Base-by-base conservation (phyloP, 2,888 invertebrate genomes). In the Allacma fusca region DNA sequence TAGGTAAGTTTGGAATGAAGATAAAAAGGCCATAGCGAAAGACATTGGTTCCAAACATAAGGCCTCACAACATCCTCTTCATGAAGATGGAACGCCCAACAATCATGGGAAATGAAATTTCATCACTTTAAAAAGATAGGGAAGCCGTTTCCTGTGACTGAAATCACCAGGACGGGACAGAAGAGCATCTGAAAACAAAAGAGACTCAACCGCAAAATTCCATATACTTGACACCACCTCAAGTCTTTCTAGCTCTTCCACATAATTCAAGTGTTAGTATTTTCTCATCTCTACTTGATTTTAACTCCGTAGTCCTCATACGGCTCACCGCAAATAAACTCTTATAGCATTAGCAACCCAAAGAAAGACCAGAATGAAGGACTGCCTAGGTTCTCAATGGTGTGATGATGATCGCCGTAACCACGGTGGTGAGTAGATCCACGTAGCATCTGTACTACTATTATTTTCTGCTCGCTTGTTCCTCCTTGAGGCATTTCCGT, bases 21-120 rank as follows among this genome's bases (percentile, higher is more conserved):
- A 29, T 59, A 77, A 79, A 79, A 79, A 76, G 69, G 68, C 79
- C 81, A 77, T 81, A 72, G 72, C 81, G 73, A 81, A 81, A 81
- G 71, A 40, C 77, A 79, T 81, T 81, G 73, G 81, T 81, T 80
- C 80, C 81, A 74, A 70, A 69, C 73, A 50, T 76, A 74, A 77
- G 59, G 59, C 68, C 68, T 68, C 68, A 72, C 75, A 78, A 75
- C 78, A 78, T 78, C 78, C 78, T 78, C 78, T 75, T 76, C 76
- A 62, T 70, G 40, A 78, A 78, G 68, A 78, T 76, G 78, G 43
- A 78, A 78, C 78, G 76, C 78, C 78, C 78, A 70, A 71, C 75
- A 78, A 78, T 78, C 76, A 78, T 78, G 78, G 78, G 76, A 78
- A 78, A 78, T 75, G 71, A 78, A 75, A 72, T 75, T 78, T 78